These are phyloP conservation scores for Odontamblyopus lacepedii DNA, from an alignment of 2,797 vertebrate genomes.

Conservation along the genomic window DNA sequence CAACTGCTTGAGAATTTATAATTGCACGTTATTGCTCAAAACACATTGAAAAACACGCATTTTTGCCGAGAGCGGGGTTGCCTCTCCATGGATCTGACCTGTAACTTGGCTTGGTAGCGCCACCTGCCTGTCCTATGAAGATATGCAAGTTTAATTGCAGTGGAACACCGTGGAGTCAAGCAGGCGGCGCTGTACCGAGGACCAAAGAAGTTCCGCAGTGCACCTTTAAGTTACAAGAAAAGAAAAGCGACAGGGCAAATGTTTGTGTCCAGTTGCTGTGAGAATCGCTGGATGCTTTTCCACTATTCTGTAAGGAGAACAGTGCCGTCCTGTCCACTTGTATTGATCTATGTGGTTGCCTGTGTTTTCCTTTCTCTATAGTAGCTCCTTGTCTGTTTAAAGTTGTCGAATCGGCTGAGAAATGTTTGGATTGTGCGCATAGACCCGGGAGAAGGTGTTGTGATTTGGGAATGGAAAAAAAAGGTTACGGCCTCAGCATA, in stretches of 20 bases:
- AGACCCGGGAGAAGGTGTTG: conserved; percentile 4
- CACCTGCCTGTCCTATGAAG: too few species aligned
- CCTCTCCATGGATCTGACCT: too few species aligned
- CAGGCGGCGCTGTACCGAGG: background rate
- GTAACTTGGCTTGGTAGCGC: too few species aligned
- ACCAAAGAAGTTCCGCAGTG: background rate
- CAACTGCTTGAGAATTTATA: too few species aligned
- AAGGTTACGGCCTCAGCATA: conserved; percentile 21
- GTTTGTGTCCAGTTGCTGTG: conserved; percentile 41
- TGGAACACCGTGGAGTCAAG: background rate
- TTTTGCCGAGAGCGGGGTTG: too few species aligned
- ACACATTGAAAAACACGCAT: too few species aligned
- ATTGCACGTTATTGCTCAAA: too few species aligned
- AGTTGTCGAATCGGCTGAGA: conserved; percentile 11
- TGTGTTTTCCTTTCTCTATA: conserved; percentile 32
- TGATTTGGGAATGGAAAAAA: conserved; percentile 13
- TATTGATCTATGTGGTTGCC: conserved; percentile 70
- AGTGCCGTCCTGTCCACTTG: conserved; percentile 67
- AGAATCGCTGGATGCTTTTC: conserved; percentile 31
- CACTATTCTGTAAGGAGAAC: conserved; percentile 69
- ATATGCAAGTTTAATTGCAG: too few species aligned
- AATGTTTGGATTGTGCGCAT: conserved; percentile 16
- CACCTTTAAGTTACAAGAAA: background rate
- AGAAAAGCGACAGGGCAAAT: background rate
- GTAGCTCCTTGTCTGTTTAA: conserved; percentile 20